These are phyloP conservation scores for Manis crassicaudata DNA, from an alignment of 2,797 vertebrate species.

Conservation along the genomic window DNA sequence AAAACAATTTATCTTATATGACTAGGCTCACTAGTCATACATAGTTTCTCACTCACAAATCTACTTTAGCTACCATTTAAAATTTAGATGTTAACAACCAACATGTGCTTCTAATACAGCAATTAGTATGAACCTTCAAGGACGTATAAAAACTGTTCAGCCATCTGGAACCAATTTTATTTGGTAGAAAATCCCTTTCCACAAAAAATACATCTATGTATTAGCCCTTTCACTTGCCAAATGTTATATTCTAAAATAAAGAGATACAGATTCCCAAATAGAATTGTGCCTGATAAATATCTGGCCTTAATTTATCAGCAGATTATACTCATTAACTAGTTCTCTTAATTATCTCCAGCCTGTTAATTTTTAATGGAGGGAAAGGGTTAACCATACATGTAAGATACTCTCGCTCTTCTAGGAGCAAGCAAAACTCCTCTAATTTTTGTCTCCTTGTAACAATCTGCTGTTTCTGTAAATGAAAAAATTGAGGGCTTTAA, in stretches of 20 bases:
- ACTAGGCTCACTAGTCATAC: background rate
- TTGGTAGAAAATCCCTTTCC: constrained; percentile 49
- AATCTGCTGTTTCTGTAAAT: constrained; percentile 40
- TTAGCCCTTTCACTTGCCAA: constrained; percentile 51
- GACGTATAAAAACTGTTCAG: constrained; percentile 46
- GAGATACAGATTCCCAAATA: background rate
- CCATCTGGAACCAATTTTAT: constrained; percentile 63
- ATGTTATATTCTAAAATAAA: constrained; percentile 48
- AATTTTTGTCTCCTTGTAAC: background rate
- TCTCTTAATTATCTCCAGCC: background rate
- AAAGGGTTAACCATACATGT: constrained; percentile 37
- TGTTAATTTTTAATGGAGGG: background rate
- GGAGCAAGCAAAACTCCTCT: background rate
- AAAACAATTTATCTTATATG: background rate
- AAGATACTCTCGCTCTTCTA: background rate
- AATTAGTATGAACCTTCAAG: constrained; percentile 56
- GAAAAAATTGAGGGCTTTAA: constrained; percentile 32
- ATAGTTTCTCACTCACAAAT: background rate
- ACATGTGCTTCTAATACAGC: constrained; percentile 55
- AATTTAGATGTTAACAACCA: constrained; percentile 62
- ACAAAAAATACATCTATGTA: constrained; percentile 27
- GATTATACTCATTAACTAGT: constrained; percentile 6
- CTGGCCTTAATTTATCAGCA: background rate
- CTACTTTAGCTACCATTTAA: constrained; percentile 22
- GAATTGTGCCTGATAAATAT: background rate